Base-by-base conservation (phyloP, 2,113 vertebrate species). In the Lepisosteus oculatus region DNA sequence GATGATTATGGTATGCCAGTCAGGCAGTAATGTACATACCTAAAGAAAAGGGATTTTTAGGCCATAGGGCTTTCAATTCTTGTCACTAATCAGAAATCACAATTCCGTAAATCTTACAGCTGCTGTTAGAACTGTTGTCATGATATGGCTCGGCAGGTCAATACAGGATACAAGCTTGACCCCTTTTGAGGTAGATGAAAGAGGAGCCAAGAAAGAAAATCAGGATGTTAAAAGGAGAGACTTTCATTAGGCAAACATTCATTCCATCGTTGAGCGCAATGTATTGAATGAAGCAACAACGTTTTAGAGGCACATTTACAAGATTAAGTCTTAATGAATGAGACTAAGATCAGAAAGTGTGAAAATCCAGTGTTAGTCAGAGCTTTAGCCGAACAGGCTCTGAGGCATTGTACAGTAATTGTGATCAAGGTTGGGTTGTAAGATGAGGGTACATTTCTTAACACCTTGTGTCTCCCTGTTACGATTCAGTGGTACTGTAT, bases 281-380 rank as follows among this genome's bases (percentile, higher is more conserved):
- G 70, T 83, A 82, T 86, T 76, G 81, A 87, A 85, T 79, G 81
- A 87, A 81, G 77, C 72, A 65, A 63, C 71, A 55, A 79, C 78
- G 80, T 82, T 85, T 76, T 73, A 8, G 73, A 74, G 75, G 72
- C 80, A 78, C 78, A 79, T 77, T 2, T 42, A 72, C 44, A 55
- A 85, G 80, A 89, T 88, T 85, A 87, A 83, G 79, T 87, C 72
- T 80, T 87, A 88, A 86, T 88, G 83, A 85, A 85, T 67, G 17
- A 62, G 61, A 84, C 47, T 77, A 71, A 83, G 85, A 86, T 81
- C 77, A 78, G n/a, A 65, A 65, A n/a, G 42, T n/a, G 15, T 56
- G 29, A 3, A 9, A 55, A 78, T 81, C 44, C 61, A 79, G 65
- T 68, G 75, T 61, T 72, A 71, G 69, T 42, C 55, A 67, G 69